Evolutionary conservation across 2,888 invertebrate genomes (phyloP).

Genomic region (Stramonita haemastoma): DNA sequence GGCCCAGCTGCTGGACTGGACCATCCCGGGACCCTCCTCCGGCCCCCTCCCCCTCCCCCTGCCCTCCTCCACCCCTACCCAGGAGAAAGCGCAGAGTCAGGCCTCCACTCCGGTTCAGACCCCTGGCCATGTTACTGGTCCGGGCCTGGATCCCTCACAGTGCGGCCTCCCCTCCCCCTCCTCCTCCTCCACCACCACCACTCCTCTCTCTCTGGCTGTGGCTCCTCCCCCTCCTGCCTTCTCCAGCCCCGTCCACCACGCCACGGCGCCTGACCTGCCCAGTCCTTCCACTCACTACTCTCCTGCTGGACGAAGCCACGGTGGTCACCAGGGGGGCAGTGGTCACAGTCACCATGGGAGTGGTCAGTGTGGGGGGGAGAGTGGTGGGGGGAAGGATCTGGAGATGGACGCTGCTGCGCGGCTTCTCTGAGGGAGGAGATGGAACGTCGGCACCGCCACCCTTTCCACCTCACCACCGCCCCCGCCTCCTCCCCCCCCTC

Average conservation of each 20-base stretch:
- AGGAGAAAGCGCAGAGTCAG: not conserved
- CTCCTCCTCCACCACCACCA: slow-evolving; percentile 3
- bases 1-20: slow-evolving; percentile 41
- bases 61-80: not conserved
- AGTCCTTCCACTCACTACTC: slow-evolving; percentile 8
- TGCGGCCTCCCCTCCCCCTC: not conserved
- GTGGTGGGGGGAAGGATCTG: not conserved
- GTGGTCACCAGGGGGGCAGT: no score
- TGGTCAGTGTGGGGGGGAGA: not conserved
- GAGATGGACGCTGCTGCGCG: slow-evolving; percentile 19
- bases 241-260: not conserved
- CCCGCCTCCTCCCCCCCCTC: not conserved
- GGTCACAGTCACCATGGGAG: not conserved
- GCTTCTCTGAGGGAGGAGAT: slow-evolving; percentile 14
- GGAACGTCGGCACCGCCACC: slow-evolving; percentile 12
- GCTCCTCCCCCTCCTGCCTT: not conserved
- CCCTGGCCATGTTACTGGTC: not conserved
- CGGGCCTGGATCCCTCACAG: not conserved
- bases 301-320: not conserved
- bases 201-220: not conserved
- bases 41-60: not conserved
- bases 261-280: not conserved
- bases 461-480: slow-evolving; percentile 5
- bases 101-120: not conserved
- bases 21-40: slow-evolving; percentile 26